phyloP scores from a whole-genome alignment of 2,797 vertebrate genomes.

The Sebastes wilsoni region DNA sequence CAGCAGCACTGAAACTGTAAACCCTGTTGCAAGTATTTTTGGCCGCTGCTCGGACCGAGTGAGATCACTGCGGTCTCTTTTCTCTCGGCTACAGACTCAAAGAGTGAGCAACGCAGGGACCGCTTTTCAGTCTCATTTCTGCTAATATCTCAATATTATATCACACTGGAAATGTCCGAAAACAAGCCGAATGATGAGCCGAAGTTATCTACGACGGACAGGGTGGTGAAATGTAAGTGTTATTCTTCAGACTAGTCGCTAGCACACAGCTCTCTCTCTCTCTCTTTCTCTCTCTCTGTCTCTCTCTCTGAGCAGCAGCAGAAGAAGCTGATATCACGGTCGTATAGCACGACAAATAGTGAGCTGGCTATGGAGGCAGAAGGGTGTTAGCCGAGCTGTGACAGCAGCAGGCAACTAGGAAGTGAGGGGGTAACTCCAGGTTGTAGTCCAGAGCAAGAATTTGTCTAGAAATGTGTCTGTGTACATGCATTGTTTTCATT shows the following conservation, averaged over 20 bases:
- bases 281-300: neutral
- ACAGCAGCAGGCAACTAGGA: conserved; percentile 86
- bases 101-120: conserved; percentile 74
- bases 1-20: conserved; percentile 79
- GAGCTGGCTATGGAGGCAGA: conserved; percentile 67
- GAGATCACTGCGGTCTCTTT: conserved; percentile 80
- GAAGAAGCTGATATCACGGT: conserved; percentile 21
- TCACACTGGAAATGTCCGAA: conserved; percentile 96
- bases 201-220: conserved; percentile 97
- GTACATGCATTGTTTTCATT: conserved; percentile 1
- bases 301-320: neutral
- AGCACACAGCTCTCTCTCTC: conserved; percentile 15
- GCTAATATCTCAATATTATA: conserved; percentile 67
- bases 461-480: conserved; percentile 32
- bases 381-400: conserved; percentile 83
- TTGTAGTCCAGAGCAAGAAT: conserved; percentile 25
- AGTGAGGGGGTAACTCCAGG: conserved; percentile 82
- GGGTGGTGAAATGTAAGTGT: conserved; percentile 96
- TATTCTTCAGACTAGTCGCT: neutral
- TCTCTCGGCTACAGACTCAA: conserved; percentile 69
- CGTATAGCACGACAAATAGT: conserved; percentile 29
- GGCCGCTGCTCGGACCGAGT: conserved; percentile 79
- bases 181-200: conserved; percentile 95
- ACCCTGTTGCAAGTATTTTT: conserved; percentile 84
- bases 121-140: conserved; percentile 68